These are phyloP conservation scores for Nothobranchius furzeri DNA, from an alignment of 2,113 vertebrate genomes.

Conservation along the genomic window DNA sequence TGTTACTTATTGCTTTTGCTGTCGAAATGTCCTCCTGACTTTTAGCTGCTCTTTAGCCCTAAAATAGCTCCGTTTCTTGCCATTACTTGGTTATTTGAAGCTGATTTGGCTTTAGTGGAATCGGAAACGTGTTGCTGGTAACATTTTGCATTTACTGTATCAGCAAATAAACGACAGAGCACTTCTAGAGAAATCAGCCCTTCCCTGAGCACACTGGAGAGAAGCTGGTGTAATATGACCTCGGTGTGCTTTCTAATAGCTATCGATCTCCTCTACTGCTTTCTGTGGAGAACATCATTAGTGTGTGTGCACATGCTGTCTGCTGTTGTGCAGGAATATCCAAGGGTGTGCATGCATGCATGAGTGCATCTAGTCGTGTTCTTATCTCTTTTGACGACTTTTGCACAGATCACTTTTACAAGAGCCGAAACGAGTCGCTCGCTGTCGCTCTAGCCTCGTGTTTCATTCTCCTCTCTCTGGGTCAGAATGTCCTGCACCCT, in stretches of 20 bases:
- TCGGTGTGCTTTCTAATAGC: slow-evolving; percentile 64
- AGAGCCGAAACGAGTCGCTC: slow-evolving; percentile 42
- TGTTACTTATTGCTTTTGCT: background rate
- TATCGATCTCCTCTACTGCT: slow-evolving; percentile 66
- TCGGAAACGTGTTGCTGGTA: slow-evolving; percentile 56
- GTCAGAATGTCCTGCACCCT: slow-evolving; percentile 68
- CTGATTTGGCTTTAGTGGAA: background rate
- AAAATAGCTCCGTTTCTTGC: slow-evolving; percentile 19
- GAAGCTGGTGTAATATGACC: slow-evolving; percentile 54
- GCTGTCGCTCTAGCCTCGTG: slow-evolving; percentile 27
- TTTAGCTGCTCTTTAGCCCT: slow-evolving; percentile 11
- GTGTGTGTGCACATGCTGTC: background rate
- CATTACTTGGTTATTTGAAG: background rate
- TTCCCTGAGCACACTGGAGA: slow-evolving; percentile 50
- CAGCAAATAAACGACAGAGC: slow-evolving; percentile 48
- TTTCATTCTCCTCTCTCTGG: slow-evolving; percentile 40
- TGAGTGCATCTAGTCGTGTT: slow-evolving; percentile 10
- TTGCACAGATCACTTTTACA: slow-evolving; percentile 24
- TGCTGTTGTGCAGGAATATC: background rate
- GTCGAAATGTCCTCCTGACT: background rate
- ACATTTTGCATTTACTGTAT: slow-evolving; percentile 65
- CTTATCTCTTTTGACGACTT: slow-evolving; percentile 29
- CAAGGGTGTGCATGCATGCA: slow-evolving; percentile 14
- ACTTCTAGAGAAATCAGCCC: slow-evolving; percentile 68
- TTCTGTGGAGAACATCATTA: slow-evolving; percentile 38